Base-by-base conservation (phyloP, 2,113 vertebrate species). In the Struthio camelus region DNA sequence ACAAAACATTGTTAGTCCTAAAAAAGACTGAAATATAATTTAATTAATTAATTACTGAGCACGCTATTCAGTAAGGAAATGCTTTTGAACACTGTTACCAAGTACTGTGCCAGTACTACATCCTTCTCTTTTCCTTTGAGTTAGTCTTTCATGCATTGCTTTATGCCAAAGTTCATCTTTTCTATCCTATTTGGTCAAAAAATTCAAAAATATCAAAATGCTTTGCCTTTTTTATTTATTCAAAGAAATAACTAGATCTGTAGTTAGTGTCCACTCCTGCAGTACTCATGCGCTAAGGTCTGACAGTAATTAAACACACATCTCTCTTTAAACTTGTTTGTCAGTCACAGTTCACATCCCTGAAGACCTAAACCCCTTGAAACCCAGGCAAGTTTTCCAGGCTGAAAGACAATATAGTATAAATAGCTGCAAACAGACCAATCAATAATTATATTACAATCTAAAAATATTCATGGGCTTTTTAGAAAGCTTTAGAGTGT, bases 311-410 rank as follows among this genome's bases (percentile, higher is more conserved):
- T 93, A 95, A 95, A 80, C 51, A 80, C 36, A 84, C 82, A 34
- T 58, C 91, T 71, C 93, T 87, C 62, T 66, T 59, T 80, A 94
- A 96, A 76, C 64, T 54, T 22, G 9, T 40, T 36, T 22, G 85
- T 48, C 67, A 94, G 72, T 59, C 85, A 85, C 67, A 93, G 81
- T 0, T 96, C 78, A 94, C 62, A 93, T 88, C 79, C 54, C 67
- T 46, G 59, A 96, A 95, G 82, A 93, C 50, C 53, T 46, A 94
- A 96, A 93, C 87, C 84, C 89, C 85, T 69, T 73, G 62, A 77
- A 96, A 85, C 34, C 89, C 76, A 87, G 54, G 72, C 83, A 44
- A 24, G 20, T 53, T 94, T 88, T 93, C 90, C 66, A 80, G 76
- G 58, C 50, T 93, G 76, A 85, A 96, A 94, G 85, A 80, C 76